Conservation (phyloP, 2,888 invertebrate genomes). For the Xiphydria camelus region DNA sequence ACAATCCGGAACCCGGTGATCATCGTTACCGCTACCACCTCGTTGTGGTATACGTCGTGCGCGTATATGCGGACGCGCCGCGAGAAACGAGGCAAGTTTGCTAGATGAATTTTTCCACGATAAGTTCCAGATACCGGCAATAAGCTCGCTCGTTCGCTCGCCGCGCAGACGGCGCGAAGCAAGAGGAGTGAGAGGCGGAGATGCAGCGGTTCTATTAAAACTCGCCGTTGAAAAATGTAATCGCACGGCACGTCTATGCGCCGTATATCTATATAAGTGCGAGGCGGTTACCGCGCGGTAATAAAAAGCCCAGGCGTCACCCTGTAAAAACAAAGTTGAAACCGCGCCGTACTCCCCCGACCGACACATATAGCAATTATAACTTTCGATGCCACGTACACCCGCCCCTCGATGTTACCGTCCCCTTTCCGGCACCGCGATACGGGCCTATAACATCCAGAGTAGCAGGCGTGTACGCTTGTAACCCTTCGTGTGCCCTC, state of each 20-base stretch:
- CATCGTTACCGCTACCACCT: too few species aligned
- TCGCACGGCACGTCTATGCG: background rate
- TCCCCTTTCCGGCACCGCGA: conserved; percentile 29
- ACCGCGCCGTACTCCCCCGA: conserved; percentile 14
- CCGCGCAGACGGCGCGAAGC: too few species aligned
- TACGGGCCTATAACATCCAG: conserved; percentile 36
- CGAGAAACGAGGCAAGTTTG: too few species aligned
- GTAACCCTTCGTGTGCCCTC: conserved; percentile 43
- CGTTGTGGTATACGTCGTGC: too few species aligned
- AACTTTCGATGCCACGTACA: conserved; percentile 34
- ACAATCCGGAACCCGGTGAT: too few species aligned
- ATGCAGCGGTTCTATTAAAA: background rate
- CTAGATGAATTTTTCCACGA: too few species aligned
- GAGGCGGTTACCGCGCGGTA: conserved; percentile 12
- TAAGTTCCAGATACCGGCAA: too few species aligned
- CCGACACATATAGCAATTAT: conserved; percentile 38
- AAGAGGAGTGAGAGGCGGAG: too few species aligned
- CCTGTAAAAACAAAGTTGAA: conserved; percentile 7
- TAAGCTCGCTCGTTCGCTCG: too few species aligned
- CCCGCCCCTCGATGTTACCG: conserved; percentile 26
- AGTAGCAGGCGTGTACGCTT: conserved; percentile 6
- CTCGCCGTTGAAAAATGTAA: background rate
- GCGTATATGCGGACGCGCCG: too few species aligned
- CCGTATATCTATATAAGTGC: too few species aligned
- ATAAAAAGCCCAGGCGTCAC: conserved; percentile 13